Percentiles rank a stretch among this genome's conserved stretches.
These are phyloP conservation scores for Habropoda laboriosa DNA, from an alignment of 1,140 invertebrate genomes.

Conservation along the genomic window DNA sequence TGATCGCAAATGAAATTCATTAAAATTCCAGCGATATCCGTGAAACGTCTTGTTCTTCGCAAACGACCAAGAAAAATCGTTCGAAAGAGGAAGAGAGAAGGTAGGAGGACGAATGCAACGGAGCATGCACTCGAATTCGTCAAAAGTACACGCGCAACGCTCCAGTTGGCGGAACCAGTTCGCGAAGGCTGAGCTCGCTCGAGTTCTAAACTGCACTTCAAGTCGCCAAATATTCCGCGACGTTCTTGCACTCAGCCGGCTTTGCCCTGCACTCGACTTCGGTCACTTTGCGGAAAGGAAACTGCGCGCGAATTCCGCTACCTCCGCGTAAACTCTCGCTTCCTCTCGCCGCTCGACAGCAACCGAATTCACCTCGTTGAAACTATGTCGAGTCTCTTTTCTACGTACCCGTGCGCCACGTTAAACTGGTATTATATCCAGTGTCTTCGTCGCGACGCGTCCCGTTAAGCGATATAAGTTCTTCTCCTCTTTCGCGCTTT, in stretches of 20 bases:
- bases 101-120: not conserved
- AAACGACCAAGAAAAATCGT: not conserved
- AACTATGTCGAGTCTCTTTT: conserved; percentile 32
- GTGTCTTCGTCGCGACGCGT: not conserved
- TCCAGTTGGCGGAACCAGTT: not conserved
- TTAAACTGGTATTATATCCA: conserved; percentile 17
- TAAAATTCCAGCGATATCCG: not conserved
- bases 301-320: conserved; percentile 40
- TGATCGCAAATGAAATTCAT: not conserved
- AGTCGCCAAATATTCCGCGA: conserved; percentile 58
- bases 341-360: not conserved
- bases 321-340: conserved; percentile 27
- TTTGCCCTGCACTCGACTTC: conserved; percentile 54
- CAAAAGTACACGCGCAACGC: conserved; percentile 41
- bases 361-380: conserved; percentile 42
- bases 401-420: too few relatives aligned
- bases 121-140: conserved; percentile 1
- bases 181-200: not conserved
- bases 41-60: not conserved
- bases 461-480: not conserved
- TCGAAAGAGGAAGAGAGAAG: too few relatives aligned
- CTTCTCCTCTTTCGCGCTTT: not conserved
- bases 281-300: conserved; percentile 47
- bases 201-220: conserved; percentile 59
- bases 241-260: conserved; percentile 57